Base-by-base conservation (phyloP, 64 coral and sea anemone genomes). In the Anthopleura sola region DNA sequence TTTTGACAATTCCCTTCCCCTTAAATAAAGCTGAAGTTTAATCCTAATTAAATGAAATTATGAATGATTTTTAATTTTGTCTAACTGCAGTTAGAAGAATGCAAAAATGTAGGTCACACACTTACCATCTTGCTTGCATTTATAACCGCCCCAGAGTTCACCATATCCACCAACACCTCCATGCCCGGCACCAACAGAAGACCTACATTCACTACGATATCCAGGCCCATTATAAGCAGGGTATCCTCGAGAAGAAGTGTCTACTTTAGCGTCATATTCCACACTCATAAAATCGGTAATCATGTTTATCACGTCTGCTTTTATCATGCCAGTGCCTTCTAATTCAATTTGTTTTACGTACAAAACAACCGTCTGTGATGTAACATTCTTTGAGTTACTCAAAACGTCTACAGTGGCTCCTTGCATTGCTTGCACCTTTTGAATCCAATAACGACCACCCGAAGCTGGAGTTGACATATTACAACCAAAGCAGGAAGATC, bases 121-220 rank as follows among this genome's bases (percentile, higher is more conserved):
- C 37, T 86, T 32, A 38, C 34, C 39, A 47, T 29, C 84, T 36
- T 75, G 69, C n/a, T 29, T 33, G 69, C 69, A 75, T 1, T 37
- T 29, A 37, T 36, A 13, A 78, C 95, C 93, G 0, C 80, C 85
- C 24, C 40, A 86, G 57, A 78, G 82, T 16, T 84, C 68, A 23
- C 91, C 95, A 14, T 71, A 18, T 12, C 95, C 95, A 69, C 95
- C 95, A 0, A 17, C 16, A 10, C 95, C 95, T 36, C 88, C 95
- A 85, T 98, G 95, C 24, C 95, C 95, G 3, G 95, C 95, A 19
- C 95, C 95, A 82, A 82, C 88, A 40, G 47, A 49, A 48, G 78
- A 80, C 26, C 85, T 46, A 62, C 95, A 90, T 31, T 49, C 55
- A 66, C 85, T 54, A 2, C 6, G 26, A 26, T 78, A n/a, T 55